phyloP scores from a whole-genome alignment of 2,113 vertebrate genomes.

The Pollimyrus isidori region DNA sequence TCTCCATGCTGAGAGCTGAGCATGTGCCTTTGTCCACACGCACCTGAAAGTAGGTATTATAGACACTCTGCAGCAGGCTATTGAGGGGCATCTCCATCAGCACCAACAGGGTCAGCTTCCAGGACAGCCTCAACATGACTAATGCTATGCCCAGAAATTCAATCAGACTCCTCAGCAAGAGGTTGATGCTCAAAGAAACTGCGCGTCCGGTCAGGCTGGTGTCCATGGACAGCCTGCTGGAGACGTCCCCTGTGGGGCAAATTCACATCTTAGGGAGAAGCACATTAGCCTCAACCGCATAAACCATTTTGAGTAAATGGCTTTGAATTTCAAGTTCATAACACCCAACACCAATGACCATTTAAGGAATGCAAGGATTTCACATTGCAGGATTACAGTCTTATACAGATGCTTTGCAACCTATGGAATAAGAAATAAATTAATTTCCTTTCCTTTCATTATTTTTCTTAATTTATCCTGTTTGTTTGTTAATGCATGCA shows the following conservation, averaged over 20 bases:
- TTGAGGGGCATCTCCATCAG: conserved; percentile 63
- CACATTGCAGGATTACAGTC: neutral
- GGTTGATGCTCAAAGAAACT: conserved; percentile 63
- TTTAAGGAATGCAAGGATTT: neutral
- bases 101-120: conserved; percentile 67
- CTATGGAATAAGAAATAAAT: neutral
- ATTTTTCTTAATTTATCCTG: neutral
- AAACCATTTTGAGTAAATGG: neutral
- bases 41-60: conserved; percentile 55
- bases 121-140: conserved; percentile 69
- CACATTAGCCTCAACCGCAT: neutral
- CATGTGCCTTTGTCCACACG: neutral
- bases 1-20: neutral
- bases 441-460: neutral
- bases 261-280: neutral
- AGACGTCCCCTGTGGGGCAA: conserved; percentile 62
- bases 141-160: conserved; percentile 59
- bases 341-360: neutral
- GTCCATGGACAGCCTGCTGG: conserved; percentile 63
- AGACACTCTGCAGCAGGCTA: conserved; percentile 53
- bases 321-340: neutral
- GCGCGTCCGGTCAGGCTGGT: conserved; percentile 59
- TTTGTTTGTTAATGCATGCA: neutral
- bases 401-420: neutral
- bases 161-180: conserved; percentile 64